Base-by-base conservation (phyloP, 2,888 invertebrate genomes). In the Lithosia quadra region DNA sequence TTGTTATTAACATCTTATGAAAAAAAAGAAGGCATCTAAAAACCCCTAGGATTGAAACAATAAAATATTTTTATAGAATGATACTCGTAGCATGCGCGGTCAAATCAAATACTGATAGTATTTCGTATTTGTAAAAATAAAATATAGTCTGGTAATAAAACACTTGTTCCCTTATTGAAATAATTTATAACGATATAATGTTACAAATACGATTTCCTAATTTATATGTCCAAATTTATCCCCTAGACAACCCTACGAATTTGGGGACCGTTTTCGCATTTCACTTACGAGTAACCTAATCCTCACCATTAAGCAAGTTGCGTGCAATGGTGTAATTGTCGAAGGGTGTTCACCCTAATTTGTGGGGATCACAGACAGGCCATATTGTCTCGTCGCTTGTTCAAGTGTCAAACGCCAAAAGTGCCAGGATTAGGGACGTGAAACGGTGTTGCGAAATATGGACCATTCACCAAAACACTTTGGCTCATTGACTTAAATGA, bases 271-370 rank as follows among this genome's bases (percentile, higher is more conserved):
- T 87, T 87, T 88, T 86, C 88, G 87, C 87, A 85, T 89, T 92
- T 91, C 91, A 91, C 88, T 92, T 89, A 87, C 84, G 81, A 85
- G 88, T 89, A 91, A 90, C 90, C 85, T 91, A 91, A 93, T 93
- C 92, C 91, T 83, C 76, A 77, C 90, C 92, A 93, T 93, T 93
- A 93, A 87, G 82, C 88, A 80, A 86, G 87, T 89, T 86, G 87
- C 86, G 88, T 86, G 86, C 85, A 85, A 82, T 84, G 84, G 84
- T 84, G 85, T 91, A 91, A 92, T 92, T 91, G 92, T 89, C 86
- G 89, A 83, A 90, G 94, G 93, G 93, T 92, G 91, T 86, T 85
- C 86, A 86, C 91, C 92, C 90, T 91, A 91, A 91, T 91, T 89
- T 85, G 89, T 88, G 87, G 87, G 89, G 90, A 88, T 84, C 86